Conservation (phyloP, 2,888 invertebrate species). For the Polia nebulosa region DNA sequence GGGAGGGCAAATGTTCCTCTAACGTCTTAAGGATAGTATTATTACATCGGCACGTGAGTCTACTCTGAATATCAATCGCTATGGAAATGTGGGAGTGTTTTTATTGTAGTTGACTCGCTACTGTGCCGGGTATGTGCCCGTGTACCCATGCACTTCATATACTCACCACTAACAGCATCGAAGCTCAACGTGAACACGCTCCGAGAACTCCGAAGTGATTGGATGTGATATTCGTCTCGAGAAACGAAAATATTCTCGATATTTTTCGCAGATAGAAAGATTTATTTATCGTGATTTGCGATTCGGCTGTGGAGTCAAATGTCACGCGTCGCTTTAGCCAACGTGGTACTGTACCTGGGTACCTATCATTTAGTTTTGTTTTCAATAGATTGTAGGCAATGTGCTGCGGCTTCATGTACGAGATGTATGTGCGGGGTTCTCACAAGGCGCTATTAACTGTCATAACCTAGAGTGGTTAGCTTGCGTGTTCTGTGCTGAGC, state of each 20-base stretch:
- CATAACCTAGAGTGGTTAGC: too few species aligned
- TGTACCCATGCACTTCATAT: neutral
- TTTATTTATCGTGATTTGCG: constrained; percentile 30
- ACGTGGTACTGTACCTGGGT: too few species aligned
- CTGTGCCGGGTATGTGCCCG: neutral
- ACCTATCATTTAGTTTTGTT: constrained; percentile 4
- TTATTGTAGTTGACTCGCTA: neutral
- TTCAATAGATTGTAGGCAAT: constrained; percentile 11
- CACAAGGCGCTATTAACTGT: too few species aligned
- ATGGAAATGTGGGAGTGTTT: constrained; percentile 24
- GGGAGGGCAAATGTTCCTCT: constrained; percentile 54
- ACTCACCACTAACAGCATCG: neutral
- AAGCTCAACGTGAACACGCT: constrained; percentile 21
- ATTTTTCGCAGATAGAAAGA: constrained; percentile 22
- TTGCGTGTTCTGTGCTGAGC: too few species aligned
- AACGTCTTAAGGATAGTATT: constrained; percentile 20
- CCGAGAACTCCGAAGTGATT: constrained; percentile 26
- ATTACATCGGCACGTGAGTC: constrained; percentile 21
- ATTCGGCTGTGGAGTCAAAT: neutral
- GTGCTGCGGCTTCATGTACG: constrained; percentile 25
- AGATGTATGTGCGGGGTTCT: constrained; percentile 39
- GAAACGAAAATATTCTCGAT: constrained; percentile 25
- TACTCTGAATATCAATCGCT: constrained; percentile 44
- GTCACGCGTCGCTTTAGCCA: neutral
- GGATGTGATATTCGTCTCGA: constrained; percentile 33